A percentile compares a stretch with the other conserved stretches of the same genome.
Conservation (phyloP, 2,113 vertebrate genomes). For the Poecile atricapillus region DNA sequence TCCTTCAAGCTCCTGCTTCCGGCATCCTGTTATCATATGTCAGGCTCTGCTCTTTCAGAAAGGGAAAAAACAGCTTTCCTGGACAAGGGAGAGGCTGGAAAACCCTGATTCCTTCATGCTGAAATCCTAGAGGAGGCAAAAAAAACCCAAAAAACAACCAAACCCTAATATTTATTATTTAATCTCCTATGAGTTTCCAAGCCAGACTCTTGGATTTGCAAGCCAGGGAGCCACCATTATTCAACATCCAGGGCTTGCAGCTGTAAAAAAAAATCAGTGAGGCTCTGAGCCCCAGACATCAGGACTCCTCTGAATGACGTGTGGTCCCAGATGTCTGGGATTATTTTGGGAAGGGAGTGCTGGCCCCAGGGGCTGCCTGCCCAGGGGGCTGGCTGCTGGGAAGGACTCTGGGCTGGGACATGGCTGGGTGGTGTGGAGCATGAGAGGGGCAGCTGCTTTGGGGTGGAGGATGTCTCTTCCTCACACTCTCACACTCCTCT, state of each 20-base stretch:
- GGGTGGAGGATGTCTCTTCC: not conserved
- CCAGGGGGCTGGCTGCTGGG: not conserved
- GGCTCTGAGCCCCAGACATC: not conserved
- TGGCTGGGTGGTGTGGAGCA: not conserved
- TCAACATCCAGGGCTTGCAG: not conserved
- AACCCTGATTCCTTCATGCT: not conserved
- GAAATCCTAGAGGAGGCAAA: not conserved
- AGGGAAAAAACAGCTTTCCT: not conserved
- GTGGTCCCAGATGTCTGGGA: slow-evolving; percentile 21
- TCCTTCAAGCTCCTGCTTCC: not conserved
- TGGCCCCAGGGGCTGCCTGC: not conserved
- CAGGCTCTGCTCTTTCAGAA: not conserved
- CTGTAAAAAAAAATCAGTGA: not conserved
- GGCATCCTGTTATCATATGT: not conserved
- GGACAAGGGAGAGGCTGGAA: not conserved
- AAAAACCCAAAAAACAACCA: not conserved
- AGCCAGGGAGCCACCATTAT: not conserved
- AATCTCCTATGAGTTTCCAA: not conserved
- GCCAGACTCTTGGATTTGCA: not conserved
- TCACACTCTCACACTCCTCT: accelerated
- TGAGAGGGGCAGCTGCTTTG: not conserved
- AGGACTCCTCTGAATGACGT: not conserved
- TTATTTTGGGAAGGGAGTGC: slow-evolving; percentile 20
- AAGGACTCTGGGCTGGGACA: not conserved
- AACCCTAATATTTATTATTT: not conserved